Evolutionary conservation across 2,888 invertebrate species (phyloP), one percentile per base, ranked within the genome.

Genomic region (Melipona beecheii): DNA sequence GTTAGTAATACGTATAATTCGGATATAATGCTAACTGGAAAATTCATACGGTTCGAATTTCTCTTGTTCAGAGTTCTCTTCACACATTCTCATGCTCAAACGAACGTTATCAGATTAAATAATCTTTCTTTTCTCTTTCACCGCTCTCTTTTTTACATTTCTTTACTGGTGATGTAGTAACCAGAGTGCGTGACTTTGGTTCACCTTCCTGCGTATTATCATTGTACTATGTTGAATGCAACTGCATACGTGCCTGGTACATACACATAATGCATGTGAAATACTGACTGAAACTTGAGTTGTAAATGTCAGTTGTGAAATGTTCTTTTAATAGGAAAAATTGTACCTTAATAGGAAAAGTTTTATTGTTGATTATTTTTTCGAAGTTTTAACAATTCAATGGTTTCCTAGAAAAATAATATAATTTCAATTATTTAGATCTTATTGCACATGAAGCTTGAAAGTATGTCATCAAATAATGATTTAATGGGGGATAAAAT

Each of bases 181-280:
- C 77, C 87, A 87, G 79, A 86, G 83, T 88, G 89, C 87, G 89
- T 87, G 80, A 84, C 56, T 58, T 84, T 84, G 88, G 87, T 87
- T 82, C 69, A 74, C 73, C 87, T 87, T 84, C 83, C 85, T 88
- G 89, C 84, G 83, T 84, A 68, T 73, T 24, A 69, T 79, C 80
- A 60, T 77, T 64, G 60, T 27, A 27, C 62, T 76, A 68, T 65
- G 54, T 70, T 50, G 64, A 13, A 72, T 75, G 52, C 69, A 68
- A 75, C 68, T 62, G 56, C 71, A 64, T 77, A 79, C 60, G 79
- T 64, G 72, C 24, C 49, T 69, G 52, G 74, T 69, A n/a, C 62
- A 5, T 60, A 5, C 15, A 68, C 58, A 54, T 56, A 43, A 43
- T 78, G 75, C 50, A 81, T 72, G 52, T 54, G 75, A 77, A 84